phyloP scores from a whole-genome alignment of 1,140 invertebrate species.

The Phymastichus coffea region DNA sequence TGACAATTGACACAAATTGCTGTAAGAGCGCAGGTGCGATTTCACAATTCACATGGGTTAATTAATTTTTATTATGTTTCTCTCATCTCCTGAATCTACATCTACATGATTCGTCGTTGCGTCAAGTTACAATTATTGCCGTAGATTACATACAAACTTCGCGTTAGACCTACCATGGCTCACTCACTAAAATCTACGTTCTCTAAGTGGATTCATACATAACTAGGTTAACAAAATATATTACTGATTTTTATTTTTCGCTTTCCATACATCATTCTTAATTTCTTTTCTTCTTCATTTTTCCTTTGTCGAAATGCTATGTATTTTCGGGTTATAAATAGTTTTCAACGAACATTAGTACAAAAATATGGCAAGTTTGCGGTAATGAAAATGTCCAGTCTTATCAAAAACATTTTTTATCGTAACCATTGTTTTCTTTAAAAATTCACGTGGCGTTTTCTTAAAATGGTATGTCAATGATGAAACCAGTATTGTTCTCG shows the following conservation, averaged over 20 bases:
- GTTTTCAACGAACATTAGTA: constrained; percentile 23
- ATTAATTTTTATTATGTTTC: not conserved
- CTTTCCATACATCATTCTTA: constrained; percentile 2
- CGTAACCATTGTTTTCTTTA: no score
- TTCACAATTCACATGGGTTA: not conserved
- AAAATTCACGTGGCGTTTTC: no score
- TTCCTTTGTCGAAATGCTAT: constrained; percentile 26
- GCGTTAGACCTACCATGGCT: not conserved
- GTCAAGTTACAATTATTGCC: not conserved
- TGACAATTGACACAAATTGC: constrained; percentile 33
- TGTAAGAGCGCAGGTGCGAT: not conserved
- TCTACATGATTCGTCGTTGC: not conserved
- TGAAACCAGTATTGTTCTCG: no score
- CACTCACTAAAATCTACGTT: constrained; percentile 6
- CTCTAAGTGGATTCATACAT: not conserved
- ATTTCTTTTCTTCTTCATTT: no score
- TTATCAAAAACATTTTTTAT: constrained; percentile 4
- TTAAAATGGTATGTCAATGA: no score
- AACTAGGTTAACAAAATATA: constrained; percentile 30
- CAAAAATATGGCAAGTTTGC: constrained; percentile 33
- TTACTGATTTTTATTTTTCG: constrained; percentile 9
- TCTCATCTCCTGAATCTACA: not conserved
- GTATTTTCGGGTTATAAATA: constrained; percentile 28
- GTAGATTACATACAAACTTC: not conserved
- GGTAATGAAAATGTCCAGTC: not conserved